Evolutionary conservation across 2,113 vertebrate species (phyloP), one percentile per base, ranked within the genome.

Genomic region (Notechis scutatus): DNA sequence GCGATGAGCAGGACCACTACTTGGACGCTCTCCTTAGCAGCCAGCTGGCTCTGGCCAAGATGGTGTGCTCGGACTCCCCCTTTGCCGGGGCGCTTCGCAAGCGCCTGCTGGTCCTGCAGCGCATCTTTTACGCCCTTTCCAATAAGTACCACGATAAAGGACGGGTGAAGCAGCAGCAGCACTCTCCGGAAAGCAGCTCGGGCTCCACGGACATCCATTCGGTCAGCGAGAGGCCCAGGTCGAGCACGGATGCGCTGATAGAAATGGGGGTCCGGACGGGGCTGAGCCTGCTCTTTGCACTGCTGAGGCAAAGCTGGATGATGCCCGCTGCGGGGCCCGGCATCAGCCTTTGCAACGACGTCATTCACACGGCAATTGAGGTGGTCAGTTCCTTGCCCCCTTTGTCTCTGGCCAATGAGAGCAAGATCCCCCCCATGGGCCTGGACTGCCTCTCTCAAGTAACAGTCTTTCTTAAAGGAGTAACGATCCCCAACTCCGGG

Each of bases 1-100:
- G 98, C 90, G 99, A 99, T 97, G 99, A 99, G 85, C 99, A 99
- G 97, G 99, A 99, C 95, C 99, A 99, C 97, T 99, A 99, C 97
- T 97, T 99, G 97, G 99, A 99, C 64, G 99, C 99, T 18, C 98
- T 99, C 59, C 98, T 99, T 94, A 97, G 98, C 97, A 99, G 99
- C 98, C 99, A 99, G 97, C 96, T 99, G 97, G 98, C 99, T 39
- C 97, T 99, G 98, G 99, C 99, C 18, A 99, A 99, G 98, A 99
- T 98, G 98, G 99, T 99, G 0, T 99, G 99, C 97, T 99, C 99
- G 0, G 99, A 99, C 97, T 99, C 99, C 3, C 99, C 99, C 0
- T 99, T 99, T 90, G 99, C 99, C 4, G 98, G 98, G 1, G 98
- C 99, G 0, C 98, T 99, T 93, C 98, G 99, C 64, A 99, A 99